Percentiles rank a stretch among this genome's conserved stretches.
These are phyloP conservation scores for Atopsyche davidsoni DNA, from an alignment of 1,140 invertebrate genomes.

Conservation along the genomic window DNA sequence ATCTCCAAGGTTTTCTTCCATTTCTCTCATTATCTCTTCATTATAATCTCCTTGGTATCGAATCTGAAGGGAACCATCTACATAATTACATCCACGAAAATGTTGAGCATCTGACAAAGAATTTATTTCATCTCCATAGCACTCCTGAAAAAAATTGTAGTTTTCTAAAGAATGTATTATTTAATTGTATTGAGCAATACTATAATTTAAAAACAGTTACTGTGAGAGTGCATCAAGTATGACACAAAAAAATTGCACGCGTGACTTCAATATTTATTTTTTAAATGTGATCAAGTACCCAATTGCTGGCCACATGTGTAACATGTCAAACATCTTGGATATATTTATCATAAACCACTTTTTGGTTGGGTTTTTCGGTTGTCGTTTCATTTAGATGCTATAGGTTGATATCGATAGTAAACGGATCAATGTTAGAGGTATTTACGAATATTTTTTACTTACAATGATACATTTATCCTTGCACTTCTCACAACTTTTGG, in stretches of 20 bases:
- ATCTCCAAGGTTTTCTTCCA: conserved; percentile 61
- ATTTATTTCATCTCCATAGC: conserved; percentile 12
- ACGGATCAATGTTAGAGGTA: conserved; percentile 5
- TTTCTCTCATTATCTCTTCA: conserved; percentile 55
- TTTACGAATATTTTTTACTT: conserved; percentile 31
- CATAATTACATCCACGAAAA: conserved; percentile 22
- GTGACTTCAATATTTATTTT: conserved; percentile 15
- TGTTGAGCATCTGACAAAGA: conserved; percentile 16
- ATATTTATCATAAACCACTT: too few relatives aligned
- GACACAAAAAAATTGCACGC: conserved; percentile 35
- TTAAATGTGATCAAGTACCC: too few relatives aligned
- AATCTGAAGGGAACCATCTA: conserved; percentile 36
- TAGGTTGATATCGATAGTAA: too few relatives aligned
- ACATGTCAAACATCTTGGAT: too few relatives aligned
- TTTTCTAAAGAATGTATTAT: not conserved
- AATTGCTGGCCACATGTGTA: too few relatives aligned
- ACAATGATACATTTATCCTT: conserved; percentile 15
- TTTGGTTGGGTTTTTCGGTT: too few relatives aligned
- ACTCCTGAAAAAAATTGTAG: conserved; percentile 15
- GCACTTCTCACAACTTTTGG: conserved; percentile 18
- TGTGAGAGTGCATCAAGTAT: too few relatives aligned
- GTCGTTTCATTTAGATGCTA: too few relatives aligned
- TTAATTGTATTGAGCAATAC: too few relatives aligned
- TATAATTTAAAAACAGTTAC: too few relatives aligned
- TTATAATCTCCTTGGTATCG: conserved; percentile 14